Base-by-base conservation (phyloP, 2,797 vertebrate species). In the Pitangus sulphuratus region DNA sequence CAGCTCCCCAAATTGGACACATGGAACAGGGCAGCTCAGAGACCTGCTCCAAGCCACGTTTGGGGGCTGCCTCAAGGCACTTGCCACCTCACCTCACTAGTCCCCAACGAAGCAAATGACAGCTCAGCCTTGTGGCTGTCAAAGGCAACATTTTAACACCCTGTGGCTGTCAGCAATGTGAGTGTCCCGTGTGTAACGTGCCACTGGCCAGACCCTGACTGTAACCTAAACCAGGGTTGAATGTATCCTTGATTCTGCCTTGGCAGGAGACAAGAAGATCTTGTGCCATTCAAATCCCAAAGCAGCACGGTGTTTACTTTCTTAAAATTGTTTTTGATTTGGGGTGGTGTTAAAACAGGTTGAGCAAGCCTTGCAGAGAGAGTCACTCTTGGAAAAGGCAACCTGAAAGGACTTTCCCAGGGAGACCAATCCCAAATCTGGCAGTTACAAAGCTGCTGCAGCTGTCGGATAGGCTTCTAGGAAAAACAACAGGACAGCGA, bases 381-480 rank as follows among this genome's bases (percentile, higher is more conserved):
- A 61, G 54, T 42, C 30, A 37, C 44, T 17, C 47, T 71, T 84
- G 28, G 60, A 83, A 85, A 89, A 87, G 45, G 42, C 71, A 94
- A 71, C 71, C 72, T 93, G 79, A 83, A 87, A 92, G 54, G n/a
- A 85, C 69, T 90, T 96, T 85, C 87, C 62, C 42, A 90, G 84
- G 53, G 53, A 92, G 78, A 35, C 53, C 35, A 47, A 6, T 81
- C 51, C 40, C 0, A 1, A 71, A 51, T 75, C 50, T 78, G 89
- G 79, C 87, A 94, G 93, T 85, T 81, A 85, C 5, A 80, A 96
- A 93, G 75, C 84, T 76, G 39, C 85, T 87, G 83, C 87, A 95
- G 90, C 90, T 96, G 89, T 85, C 1, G 2, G 51, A 51, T 62
- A 54, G 69, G 92, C 76, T 95, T 96, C 92, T 96, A 94, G 93